Conservation (phyloP, 2,113 vertebrate species). For the Cyanoramphus novaezelandiae region DNA sequence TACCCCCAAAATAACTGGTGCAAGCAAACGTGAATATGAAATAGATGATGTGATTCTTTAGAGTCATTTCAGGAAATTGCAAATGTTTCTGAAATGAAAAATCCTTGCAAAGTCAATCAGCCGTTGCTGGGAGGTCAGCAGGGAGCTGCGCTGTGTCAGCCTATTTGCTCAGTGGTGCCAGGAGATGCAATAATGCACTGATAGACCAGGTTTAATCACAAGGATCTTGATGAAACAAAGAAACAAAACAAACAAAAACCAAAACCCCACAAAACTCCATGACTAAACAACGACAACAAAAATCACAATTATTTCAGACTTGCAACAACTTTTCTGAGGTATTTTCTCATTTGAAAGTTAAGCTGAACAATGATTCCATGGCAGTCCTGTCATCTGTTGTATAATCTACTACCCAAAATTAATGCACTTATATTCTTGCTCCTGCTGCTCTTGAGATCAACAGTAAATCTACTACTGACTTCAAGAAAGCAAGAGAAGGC, state of each 20-base stretch:
- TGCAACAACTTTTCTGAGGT: neutral
- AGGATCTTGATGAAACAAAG: neutral
- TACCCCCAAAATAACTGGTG: neutral
- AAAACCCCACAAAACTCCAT: neutral
- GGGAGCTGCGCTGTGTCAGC: conserved; percentile 43
- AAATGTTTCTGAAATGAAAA: conserved; percentile 59
- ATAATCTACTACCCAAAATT: neutral
- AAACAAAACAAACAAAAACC: neutral
- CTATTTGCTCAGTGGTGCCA: conserved; percentile 24
- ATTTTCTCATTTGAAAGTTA: neutral
- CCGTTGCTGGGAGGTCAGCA: conserved; percentile 4
- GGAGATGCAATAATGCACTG: neutral
- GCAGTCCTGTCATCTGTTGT: neutral
- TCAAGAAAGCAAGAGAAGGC: neutral
- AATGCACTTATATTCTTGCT: neutral
- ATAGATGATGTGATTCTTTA: conserved; percentile 34
- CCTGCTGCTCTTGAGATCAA: neutral
- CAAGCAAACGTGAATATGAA: conserved; percentile 15
- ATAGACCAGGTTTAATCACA: conserved; percentile 30
- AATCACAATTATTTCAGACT: neutral
- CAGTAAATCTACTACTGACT: neutral
- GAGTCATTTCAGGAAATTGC: conserved; percentile 59
- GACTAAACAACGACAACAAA: neutral
- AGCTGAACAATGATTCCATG: neutral
- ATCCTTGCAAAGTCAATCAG: conserved; percentile 56